A percentile compares a stretch with the other conserved stretches of the same genome.
Evolutionary conservation across 2,888 invertebrate species (phyloP).

Genomic region (Elysia crispata): DNA sequence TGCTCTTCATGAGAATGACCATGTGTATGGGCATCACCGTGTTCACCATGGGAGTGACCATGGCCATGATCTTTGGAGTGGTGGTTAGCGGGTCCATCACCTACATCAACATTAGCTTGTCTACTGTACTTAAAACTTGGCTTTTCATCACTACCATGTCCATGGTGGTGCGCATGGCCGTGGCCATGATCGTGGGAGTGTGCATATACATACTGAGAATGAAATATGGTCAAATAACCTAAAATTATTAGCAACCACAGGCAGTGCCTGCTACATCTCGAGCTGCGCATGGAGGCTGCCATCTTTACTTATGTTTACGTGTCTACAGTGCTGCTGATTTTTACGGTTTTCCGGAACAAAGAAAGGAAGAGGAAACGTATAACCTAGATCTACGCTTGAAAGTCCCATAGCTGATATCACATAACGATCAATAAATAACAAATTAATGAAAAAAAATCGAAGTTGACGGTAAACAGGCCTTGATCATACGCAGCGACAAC

Average conservation of each 20-base stretch:
- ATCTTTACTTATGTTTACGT: too few species aligned
- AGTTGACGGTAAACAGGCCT: too few species aligned
- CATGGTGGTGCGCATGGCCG: slow-evolving; percentile 58
- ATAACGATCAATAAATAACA: too few species aligned
- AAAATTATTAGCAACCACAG: slow-evolving; percentile 5
- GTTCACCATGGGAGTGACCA: slow-evolving; percentile 52
- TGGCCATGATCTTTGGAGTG: slow-evolving; percentile 50
- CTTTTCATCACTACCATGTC: slow-evolving; percentile 66
- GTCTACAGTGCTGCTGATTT: too few species aligned
- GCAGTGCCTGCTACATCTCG: neutral
- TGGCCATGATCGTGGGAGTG: slow-evolving; percentile 51
- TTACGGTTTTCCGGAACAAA: too few species aligned
- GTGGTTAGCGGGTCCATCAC: slow-evolving; percentile 29
- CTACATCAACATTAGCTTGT: slow-evolving; percentile 81
- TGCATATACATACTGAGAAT: slow-evolving; percentile 36
- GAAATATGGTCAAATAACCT: slow-evolving; percentile 1
- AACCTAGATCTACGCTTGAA: too few species aligned
- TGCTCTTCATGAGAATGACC: slow-evolving; percentile 50
- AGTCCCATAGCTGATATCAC: too few species aligned
- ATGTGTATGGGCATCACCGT: slow-evolving; percentile 47
- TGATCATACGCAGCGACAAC: too few species aligned
- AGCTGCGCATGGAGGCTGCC: too few species aligned
- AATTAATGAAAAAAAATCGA: too few species aligned
- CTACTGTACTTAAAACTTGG: slow-evolving; percentile 90
- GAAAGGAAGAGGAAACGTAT: too few species aligned